These are phyloP conservation scores for Atractosteus spatula DNA, from an alignment of 2,113 vertebrate genomes.

Conservation along the genomic window DNA sequence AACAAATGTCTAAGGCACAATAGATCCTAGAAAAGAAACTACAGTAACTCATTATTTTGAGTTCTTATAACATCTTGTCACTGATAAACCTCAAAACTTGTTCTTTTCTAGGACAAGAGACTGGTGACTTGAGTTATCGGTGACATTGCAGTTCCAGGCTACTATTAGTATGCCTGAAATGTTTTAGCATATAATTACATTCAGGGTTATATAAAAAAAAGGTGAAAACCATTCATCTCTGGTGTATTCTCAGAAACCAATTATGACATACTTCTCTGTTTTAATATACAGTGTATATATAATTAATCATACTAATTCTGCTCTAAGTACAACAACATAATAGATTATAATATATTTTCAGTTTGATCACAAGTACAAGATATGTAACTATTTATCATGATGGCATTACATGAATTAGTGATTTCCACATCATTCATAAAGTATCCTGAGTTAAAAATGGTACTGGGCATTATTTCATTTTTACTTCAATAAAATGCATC, in stretches of 20 bases:
- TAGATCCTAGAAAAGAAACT: too few relatives aligned
- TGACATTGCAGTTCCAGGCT: background rate
- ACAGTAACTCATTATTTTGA: too few relatives aligned
- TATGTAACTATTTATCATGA: background rate
- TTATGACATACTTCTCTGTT: constrained; percentile 3
- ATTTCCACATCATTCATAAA: background rate
- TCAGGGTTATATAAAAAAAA: constrained; percentile 3
- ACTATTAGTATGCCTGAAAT: background rate
- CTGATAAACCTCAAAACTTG: too few relatives aligned
- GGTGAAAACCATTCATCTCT: constrained; percentile 5
- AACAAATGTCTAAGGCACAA: too few relatives aligned
- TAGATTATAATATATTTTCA: background rate
- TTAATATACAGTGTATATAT: background rate
- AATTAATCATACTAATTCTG: background rate
- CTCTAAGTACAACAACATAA: background rate
- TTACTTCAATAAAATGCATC: too few relatives aligned
- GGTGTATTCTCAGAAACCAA: background rate
- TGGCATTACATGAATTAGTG: background rate
- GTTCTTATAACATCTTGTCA: too few relatives aligned
- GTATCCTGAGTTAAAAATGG: too few relatives aligned
- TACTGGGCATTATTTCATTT: too few relatives aligned
- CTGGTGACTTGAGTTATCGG: too few relatives aligned
- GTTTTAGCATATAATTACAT: background rate
- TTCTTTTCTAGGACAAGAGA: too few relatives aligned
- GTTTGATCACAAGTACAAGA: background rate